Conservation (phyloP, 35 echinoderm and acorn worm genomes). For the Amphiura filiformis region DNA sequence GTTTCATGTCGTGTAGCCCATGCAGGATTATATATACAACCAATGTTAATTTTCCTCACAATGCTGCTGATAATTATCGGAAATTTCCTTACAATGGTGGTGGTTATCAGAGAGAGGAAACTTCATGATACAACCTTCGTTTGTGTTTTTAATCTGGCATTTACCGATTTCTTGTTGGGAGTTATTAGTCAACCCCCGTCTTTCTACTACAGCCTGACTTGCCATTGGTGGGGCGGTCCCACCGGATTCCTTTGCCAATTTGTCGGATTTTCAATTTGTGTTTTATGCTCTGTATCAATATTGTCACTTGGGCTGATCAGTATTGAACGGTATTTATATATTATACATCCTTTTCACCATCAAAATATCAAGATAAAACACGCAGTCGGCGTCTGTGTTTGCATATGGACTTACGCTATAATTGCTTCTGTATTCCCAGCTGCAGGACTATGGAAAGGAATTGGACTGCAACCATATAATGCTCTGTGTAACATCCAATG, state of each 20-base stretch:
- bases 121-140: conserved; percentile 15
- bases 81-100: not conserved
- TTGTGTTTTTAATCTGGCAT: conserved; percentile 18
- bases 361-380: not conserved
- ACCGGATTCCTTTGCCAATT: conserved; percentile 14
- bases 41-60: not conserved
- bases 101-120: not conserved
- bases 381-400: not conserved
- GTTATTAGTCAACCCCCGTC: conserved; percentile 23
- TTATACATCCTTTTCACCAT: not conserved
- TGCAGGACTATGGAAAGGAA: conserved; percentile 19
- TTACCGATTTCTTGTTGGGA: conserved; percentile 12
- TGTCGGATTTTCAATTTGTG: conserved; percentile 22
- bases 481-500: conserved; percentile 31
- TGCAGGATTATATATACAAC: conserved; percentile 7
- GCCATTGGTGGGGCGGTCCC: conserved; percentile 12
- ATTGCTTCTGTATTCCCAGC: conserved; percentile 21
- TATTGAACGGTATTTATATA: conserved; percentile 12
- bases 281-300: conserved; percentile 21
- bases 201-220: conserved; percentile 13
- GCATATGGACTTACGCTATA: not conserved
- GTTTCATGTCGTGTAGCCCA: not conserved
- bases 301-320: conserved; percentile 29
- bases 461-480: conserved; percentile 27
- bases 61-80: conserved; percentile 19